Evolutionary conservation across 2,113 vertebrate genomes (phyloP).

Genomic region (Brienomyrus longianalis): DNA sequence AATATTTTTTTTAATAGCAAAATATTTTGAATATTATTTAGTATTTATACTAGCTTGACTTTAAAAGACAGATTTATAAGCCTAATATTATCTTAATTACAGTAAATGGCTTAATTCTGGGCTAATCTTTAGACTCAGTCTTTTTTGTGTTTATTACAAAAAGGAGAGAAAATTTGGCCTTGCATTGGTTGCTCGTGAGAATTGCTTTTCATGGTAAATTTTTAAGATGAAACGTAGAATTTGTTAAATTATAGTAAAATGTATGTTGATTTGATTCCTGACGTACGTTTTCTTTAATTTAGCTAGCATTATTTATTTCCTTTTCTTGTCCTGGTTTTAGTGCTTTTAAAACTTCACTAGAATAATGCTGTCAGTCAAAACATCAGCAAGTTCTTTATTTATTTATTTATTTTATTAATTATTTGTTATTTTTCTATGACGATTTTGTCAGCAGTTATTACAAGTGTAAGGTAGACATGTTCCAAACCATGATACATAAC

Average conservation of each 20-base stretch:
- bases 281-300: neutral
- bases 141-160: neutral
- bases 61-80: neutral
- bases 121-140: neutral
- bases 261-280: neutral
- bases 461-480: neutral
- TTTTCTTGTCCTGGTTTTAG: neutral
- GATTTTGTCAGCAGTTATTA: neutral
- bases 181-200: neutral
- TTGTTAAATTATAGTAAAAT: neutral
- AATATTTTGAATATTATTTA: neutral
- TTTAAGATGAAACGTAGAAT: neutral
- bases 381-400: neutral
- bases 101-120: neutral
- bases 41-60: neutral
- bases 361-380: neutral
- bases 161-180: neutral
- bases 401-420: too few relatives aligned
- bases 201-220: neutral
- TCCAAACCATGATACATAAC: neutral
- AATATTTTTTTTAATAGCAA: neutral
- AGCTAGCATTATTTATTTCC: neutral
- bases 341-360: neutral
- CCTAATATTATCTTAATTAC: neutral
- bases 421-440: neutral